These are phyloP conservation scores for Cataglyphis cursor DNA, from an alignment of 2,888 invertebrate genomes.

Conservation along the genomic window DNA sequence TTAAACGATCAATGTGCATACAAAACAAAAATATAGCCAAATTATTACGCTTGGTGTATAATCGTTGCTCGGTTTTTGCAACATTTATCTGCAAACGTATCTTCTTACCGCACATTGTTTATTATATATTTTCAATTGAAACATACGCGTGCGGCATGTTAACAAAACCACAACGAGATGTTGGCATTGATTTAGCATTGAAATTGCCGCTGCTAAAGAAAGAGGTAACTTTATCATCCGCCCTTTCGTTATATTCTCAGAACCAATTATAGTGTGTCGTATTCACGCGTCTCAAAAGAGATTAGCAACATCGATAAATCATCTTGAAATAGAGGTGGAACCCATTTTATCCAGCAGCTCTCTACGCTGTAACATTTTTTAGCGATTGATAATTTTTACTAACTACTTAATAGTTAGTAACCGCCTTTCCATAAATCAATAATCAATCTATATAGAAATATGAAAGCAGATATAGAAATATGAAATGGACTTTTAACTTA, in stretches of 20 bases:
- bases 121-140: constrained; percentile 37
- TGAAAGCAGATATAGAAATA: neutral
- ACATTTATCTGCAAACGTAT: neutral
- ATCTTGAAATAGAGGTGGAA: constrained; percentile 52
- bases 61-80: constrained; percentile 4
- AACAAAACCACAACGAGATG: constrained; percentile 29
- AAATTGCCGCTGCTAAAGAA: constrained; percentile 41
- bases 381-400: constrained; percentile 43
- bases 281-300: constrained; percentile 44
- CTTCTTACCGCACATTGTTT: neutral
- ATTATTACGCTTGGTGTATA: neutral
- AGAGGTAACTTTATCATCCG: constrained; percentile 43
- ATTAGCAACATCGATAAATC: constrained; percentile 45
- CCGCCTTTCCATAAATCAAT: constrained; percentile 53
- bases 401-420: constrained; percentile 1
- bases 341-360: constrained; percentile 43
- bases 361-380: constrained; percentile 1
- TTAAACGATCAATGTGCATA: neutral
- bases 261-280: constrained; percentile 43
- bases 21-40: neutral
- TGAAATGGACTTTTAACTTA: neutral
- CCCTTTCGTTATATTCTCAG: constrained; percentile 41
- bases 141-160: constrained; percentile 9
- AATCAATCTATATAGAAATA: constrained; percentile 39
- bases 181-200: constrained; percentile 21